Evolutionary conservation across 92 coral and sea anemone genomes (phyloP).

Genomic region (Umimayanthus chanpuru): DNA sequence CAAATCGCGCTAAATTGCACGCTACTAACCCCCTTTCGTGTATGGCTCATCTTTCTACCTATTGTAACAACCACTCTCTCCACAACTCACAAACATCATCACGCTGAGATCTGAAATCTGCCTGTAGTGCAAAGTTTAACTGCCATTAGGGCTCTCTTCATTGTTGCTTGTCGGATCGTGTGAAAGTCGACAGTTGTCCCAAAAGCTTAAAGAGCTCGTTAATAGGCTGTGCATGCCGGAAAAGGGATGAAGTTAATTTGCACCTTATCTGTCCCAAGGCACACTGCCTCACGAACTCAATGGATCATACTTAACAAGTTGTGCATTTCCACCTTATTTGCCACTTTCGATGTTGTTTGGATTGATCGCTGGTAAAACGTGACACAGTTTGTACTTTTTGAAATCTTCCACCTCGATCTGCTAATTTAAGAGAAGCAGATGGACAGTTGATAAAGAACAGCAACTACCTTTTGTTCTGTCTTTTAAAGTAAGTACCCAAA

Average conservation of each 20-base stretch:
- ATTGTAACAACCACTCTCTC: not conserved
- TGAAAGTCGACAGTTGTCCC: not conserved
- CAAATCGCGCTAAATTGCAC: not conserved
- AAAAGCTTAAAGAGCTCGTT: not conserved
- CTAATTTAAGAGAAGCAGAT: too few species aligned
- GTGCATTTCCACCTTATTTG: not conserved
- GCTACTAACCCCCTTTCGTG: not conserved
- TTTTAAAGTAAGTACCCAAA: too few species aligned
- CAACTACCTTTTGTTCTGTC: too few species aligned
- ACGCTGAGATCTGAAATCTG: not conserved
- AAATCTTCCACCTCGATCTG: not conserved
- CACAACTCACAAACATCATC: not conserved
- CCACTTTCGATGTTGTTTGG: not conserved
- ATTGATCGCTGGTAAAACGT: not conserved
- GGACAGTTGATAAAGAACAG: too few species aligned
- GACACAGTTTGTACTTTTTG: not conserved
- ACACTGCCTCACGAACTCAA: not conserved
- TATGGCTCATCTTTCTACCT: not conserved
- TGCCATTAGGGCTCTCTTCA: not conserved
- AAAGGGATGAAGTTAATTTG: not conserved
- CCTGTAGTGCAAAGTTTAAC: not conserved
- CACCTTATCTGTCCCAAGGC: not conserved
- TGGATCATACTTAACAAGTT: not conserved
- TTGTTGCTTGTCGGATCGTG: not conserved
- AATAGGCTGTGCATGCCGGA: not conserved